Percentiles rank a stretch among this genome's conserved stretches.
Evolutionary conservation across 2,113 vertebrate genomes (phyloP).

Genomic region (Leucosticte australis): DNA sequence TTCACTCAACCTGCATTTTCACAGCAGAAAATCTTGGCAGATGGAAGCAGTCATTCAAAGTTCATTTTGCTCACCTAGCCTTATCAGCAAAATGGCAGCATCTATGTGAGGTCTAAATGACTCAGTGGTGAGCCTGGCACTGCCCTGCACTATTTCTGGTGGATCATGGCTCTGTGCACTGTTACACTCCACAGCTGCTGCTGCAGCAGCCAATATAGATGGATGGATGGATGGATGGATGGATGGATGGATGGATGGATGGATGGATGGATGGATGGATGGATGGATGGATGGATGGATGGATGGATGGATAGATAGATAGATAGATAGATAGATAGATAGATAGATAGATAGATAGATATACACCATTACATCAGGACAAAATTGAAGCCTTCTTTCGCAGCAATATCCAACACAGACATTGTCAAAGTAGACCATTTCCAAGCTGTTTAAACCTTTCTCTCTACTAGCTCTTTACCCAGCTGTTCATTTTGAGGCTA

Average conservation of each 20-base stretch:
- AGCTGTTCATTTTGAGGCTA: not conserved
- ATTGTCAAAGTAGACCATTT: not conserved
- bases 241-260: too few species aligned
- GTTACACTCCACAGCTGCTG: not conserved
- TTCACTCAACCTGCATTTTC: not conserved
- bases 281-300: too few species aligned
- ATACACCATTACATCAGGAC: rapidly evolving
- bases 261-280: too few species aligned
- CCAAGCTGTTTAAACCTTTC: not conserved
- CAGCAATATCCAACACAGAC: not conserved
- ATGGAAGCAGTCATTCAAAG: not conserved
- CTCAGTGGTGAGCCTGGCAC: not conserved
- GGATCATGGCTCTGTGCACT: not conserved
- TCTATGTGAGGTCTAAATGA: not conserved
- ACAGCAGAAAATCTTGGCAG: not conserved
- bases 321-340: too few species aligned
- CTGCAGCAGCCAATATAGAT: not conserved
- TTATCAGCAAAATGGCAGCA: not conserved
- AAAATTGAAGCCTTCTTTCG: not conserved
- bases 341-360: rapidly evolving
- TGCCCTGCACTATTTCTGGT: rapidly evolving
- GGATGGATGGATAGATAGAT: too few species aligned
- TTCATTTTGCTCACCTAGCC: not conserved
- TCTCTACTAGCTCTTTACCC: not conserved
- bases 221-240: too few species aligned